Evolutionary conservation across 2,888 invertebrate species (phyloP), one percentile per base, ranked within the genome.

Genomic region (Stegophylla sp.): DNA sequence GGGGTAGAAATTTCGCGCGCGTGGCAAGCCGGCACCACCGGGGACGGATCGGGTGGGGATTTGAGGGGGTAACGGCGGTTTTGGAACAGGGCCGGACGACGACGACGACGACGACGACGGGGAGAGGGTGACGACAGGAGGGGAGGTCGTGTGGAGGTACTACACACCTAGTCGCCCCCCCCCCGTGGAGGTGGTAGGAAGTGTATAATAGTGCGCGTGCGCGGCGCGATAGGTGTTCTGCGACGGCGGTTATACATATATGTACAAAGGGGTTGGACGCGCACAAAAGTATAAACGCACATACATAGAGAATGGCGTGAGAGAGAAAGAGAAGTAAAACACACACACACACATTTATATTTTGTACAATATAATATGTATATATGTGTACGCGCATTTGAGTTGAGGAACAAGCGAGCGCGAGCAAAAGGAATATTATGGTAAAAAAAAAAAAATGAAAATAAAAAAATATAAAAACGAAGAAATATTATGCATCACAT

Each of bases 401-500:
- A 3, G 51, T 10, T 20, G 63, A 43, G 13, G 64, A 64, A 74
- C 28, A 34, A 28, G 74, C 74, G 74, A n/a, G n/a, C n/a, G n/a
- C n/a, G n/a, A n/a, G 51, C 28, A 20, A 63, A 34, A 17, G 23
- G 72, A 4, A 9, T 26, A n/a, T n/a, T n/a, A n/a, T n/a, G n/a
- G n/a, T n/a, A n/a, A n/a, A n/a, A n/a, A n/a, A n/a, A n/a, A n/a
- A n/a, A n/a, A n/a, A n/a, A 17, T 34, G 17, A 34, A 23, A 10
- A 61, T 59, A 45, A 61, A 26, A 67, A 13, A 41, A 73, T 28
- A 61, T 28, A 7, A 71, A 41, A 75, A 23, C 26, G 64, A 66
- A 76, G 63, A 63, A 66, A 67, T 82, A 82, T 81, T 85, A 51
- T 41, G 64, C 64, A 20, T 34, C 34, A 26, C 51, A 48, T 13